A percentile compares a stretch with the other conserved stretches of the same genome.
phyloP scores from a whole-genome alignment of 2,113 vertebrate genomes.

The Myotis brandtii region DNA sequence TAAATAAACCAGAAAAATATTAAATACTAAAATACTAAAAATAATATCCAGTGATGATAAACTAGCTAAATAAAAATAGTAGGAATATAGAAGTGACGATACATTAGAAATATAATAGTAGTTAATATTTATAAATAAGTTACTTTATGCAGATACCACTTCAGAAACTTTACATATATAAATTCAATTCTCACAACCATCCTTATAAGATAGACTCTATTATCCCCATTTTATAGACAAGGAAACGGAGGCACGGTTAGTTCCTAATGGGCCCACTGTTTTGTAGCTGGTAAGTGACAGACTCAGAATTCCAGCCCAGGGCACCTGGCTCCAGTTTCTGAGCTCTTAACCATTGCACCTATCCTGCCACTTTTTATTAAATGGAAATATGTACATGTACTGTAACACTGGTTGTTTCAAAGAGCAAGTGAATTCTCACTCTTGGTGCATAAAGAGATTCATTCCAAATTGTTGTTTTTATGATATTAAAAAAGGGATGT shows the following conservation, averaged over 20 bases:
- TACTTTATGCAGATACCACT: neutral
- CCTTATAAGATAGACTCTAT: neutral
- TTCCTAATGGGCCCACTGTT: neutral
- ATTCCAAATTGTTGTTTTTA: neutral
- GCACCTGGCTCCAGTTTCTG: neutral
- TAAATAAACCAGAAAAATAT: slow-evolving; percentile 18
- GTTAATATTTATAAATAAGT: neutral
- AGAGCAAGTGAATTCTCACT: neutral
- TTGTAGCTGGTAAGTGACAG: neutral
- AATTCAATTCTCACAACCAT: neutral
- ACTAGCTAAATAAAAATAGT: neutral
- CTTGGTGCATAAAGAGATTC: neutral
- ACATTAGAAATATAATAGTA: neutral
- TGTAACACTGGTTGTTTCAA: neutral
- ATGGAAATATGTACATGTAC: neutral
- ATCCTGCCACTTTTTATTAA: neutral
- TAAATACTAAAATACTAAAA: neutral
- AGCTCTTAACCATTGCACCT: neutral
- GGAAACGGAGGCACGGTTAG: neutral
- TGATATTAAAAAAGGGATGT: neutral
- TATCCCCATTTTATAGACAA: neutral
- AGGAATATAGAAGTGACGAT: neutral
- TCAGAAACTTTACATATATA: neutral
- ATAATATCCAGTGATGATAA: neutral
- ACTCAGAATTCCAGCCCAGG: neutral